Percentiles rank a stretch among this genome's conserved stretches.
These are phyloP conservation scores for Allygus modestus DNA, from an alignment of 2,888 invertebrate genomes.

Conservation along the genomic window DNA sequence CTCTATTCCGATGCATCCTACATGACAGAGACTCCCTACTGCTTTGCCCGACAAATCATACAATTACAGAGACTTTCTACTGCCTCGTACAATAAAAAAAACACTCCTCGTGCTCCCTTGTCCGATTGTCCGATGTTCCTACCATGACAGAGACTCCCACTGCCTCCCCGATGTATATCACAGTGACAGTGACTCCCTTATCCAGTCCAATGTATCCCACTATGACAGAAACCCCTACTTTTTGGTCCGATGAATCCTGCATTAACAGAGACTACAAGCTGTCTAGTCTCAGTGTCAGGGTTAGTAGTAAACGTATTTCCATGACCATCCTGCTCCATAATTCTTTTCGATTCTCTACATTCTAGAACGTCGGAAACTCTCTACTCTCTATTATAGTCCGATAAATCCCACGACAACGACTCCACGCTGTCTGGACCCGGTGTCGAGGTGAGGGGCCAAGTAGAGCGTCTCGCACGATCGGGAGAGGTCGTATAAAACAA, in stretches of 20 bases:
- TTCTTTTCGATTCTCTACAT: not conserved
- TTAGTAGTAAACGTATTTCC: no score
- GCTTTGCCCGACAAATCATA: no score
- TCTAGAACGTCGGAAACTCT: not conserved
- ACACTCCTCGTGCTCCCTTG: no score
- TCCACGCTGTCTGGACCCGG: not conserved
- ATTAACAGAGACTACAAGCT: not conserved
- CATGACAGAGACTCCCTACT: no score
- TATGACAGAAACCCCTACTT: not conserved
- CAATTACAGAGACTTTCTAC: no score
- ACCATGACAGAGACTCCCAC: not conserved
- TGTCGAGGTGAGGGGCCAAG: slow-evolving; percentile 43
- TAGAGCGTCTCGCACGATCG: slow-evolving; percentile 60
- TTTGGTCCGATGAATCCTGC: not conserved
- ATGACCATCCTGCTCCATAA: not conserved
- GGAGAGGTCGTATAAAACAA: slow-evolving; percentile 62
- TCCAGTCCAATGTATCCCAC: not conserved
- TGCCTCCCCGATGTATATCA: not conserved
- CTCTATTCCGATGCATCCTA: no score
- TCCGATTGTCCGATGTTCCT: not conserved
- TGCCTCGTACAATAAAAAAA: no score
- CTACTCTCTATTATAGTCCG: not conserved
- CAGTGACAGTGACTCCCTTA: not conserved
- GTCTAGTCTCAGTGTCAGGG: not conserved
- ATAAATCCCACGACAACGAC: not conserved